Evolutionary conservation across 2,797 vertebrate genomes (phyloP).

Genomic region (Halcyon badia): DNA sequence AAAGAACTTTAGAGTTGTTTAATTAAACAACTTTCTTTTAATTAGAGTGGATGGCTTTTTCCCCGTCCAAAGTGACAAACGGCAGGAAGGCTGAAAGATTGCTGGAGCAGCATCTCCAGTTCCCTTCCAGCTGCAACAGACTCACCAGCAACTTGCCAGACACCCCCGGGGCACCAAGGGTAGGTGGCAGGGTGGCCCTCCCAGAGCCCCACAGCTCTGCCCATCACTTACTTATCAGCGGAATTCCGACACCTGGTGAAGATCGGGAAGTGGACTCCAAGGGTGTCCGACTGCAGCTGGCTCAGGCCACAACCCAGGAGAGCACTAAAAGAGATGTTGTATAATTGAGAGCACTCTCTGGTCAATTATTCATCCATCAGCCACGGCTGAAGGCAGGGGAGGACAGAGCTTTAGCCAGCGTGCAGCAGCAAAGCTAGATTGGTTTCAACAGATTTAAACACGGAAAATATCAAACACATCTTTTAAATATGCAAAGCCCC

Average conservation of each 20-base stretch:
- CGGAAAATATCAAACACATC: neutral
- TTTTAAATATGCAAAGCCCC: constrained; percentile 13
- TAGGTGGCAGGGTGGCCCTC: rapidly evolving
- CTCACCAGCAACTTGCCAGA: rapidly evolving
- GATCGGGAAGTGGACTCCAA: constrained; percentile 20
- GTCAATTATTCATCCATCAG: constrained; percentile 29
- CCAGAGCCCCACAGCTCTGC: neutral
- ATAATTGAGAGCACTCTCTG: constrained; percentile 1
- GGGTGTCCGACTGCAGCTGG: constrained; percentile 50
- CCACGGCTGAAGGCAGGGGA: neutral
- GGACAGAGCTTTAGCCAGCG: neutral
- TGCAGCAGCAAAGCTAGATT: neutral
- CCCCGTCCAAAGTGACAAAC: neutral
- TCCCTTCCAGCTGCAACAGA: neutral
- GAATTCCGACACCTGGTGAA: constrained; percentile 65
- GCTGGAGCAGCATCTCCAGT: neutral
- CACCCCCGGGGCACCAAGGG: rapidly evolving
- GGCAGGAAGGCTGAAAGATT: neutral
- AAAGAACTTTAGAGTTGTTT: neutral
- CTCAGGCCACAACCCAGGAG: constrained; percentile 62
- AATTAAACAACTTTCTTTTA: neutral
- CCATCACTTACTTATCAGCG: constrained; percentile 41
- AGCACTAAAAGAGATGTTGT: constrained; percentile 39
- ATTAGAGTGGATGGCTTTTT: neutral
- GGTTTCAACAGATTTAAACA: constrained; percentile 6